Evolutionary conservation across 1,140 invertebrate genomes (phyloP).

Genomic region (Drosophila aff.): DNA sequence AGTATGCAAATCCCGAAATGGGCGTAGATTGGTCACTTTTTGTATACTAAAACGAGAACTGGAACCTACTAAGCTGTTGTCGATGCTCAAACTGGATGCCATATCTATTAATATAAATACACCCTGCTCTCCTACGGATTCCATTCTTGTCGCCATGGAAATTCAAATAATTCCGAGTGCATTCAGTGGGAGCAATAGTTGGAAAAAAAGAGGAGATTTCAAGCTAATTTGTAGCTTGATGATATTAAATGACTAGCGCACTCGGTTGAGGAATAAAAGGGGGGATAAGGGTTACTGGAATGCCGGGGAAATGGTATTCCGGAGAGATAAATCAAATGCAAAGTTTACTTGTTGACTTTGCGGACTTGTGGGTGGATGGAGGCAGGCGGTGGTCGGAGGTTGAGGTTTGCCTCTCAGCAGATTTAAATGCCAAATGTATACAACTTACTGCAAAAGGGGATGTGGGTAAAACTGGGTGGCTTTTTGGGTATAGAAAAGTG

Average conservation of each 20-base stretch:
- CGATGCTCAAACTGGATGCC: conserved; percentile 24
- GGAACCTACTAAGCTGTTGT: conserved; percentile 9
- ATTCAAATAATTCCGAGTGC: conserved; percentile 29
- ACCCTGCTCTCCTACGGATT: neutral
- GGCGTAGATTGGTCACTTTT: conserved; percentile 17
- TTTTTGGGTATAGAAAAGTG: conserved; percentile 1
- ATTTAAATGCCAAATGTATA: conserved; percentile 55
- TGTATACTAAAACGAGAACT: conserved; percentile 31
- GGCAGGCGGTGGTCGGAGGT: conserved; percentile 10
- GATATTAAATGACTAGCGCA: conserved; percentile 52
- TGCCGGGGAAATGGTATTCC: conserved; percentile 10
- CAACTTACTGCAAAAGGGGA: conserved; percentile 27
- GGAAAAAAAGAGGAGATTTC: conserved; percentile 14
- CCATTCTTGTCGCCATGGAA: conserved; percentile 12
- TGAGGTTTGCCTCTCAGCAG: conserved; percentile 35
- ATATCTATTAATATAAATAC: conserved; percentile 25
- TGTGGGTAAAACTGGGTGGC: neutral
- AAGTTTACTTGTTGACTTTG: conserved; percentile 74
- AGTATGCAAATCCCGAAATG: conserved; percentile 32
- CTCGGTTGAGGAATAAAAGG: neutral
- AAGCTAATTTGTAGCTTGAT: conserved; percentile 54
- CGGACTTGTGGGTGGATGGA: conserved; percentile 20
- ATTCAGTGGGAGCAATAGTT: neutral
- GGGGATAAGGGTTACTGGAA: neutral
- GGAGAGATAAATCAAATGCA: conserved; percentile 61